Percentiles rank a stretch among this genome's conserved stretches.
Evolutionary conservation across 1,140 invertebrate species (phyloP).

Genomic region (Chelonus insularis): DNA sequence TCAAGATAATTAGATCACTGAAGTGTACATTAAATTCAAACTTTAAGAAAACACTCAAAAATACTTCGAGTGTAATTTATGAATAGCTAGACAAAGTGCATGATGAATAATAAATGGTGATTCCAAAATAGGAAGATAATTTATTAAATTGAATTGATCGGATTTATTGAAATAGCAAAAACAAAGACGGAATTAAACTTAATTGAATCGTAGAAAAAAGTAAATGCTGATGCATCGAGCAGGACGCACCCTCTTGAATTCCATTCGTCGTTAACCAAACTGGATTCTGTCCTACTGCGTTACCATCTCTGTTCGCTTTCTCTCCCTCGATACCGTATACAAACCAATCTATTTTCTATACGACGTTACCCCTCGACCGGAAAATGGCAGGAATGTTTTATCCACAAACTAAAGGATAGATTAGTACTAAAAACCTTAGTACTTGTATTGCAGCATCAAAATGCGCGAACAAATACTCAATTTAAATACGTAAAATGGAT

Average conservation of each 20-base stretch:
- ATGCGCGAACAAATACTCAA: neutral
- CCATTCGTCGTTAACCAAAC: slow-evolving; percentile 13
- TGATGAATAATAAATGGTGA: neutral
- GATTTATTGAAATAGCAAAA: neutral
- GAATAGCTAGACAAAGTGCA: neutral
- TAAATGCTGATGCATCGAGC: neutral
- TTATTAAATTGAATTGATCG: neutral
- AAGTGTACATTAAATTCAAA: slow-evolving; percentile 9
- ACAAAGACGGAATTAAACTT: slow-evolving; percentile 4
- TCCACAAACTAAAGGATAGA: slow-evolving; percentile 1
- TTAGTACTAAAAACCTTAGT: neutral
- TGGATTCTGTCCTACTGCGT: slow-evolving; percentile 2
- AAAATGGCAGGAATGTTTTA: slow-evolving; percentile 21
- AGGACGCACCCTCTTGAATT: slow-evolving; percentile 7
- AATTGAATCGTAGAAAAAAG: slow-evolving; percentile 9
- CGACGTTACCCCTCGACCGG: slow-evolving; percentile 13
- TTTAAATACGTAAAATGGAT: neutral
- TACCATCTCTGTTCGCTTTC: neutral
- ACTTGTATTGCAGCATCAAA: neutral
- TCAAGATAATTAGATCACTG: no score
- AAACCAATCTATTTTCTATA: slow-evolving; percentile 21
- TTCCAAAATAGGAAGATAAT: no score
- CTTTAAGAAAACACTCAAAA: no score
- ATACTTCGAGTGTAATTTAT: neutral
- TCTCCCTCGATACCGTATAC: neutral